A percentile compares a stretch with the other conserved stretches of the same genome.
Evolutionary conservation across 2,113 vertebrate genomes (phyloP).

Genomic region (Tamias sibiricus): DNA sequence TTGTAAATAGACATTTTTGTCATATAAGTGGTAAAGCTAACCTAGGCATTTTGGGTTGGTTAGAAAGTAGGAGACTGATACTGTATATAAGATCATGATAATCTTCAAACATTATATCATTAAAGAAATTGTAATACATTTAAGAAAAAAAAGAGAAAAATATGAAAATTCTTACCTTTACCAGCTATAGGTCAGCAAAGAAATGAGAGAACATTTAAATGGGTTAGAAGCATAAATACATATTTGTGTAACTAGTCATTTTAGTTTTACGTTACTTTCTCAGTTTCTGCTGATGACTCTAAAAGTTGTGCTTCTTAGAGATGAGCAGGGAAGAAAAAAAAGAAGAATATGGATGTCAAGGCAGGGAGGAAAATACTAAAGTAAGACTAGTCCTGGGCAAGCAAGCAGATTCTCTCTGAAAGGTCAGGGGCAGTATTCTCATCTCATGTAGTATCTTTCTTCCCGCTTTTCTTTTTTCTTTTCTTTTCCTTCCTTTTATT

Average conservation of each 20-base stretch:
- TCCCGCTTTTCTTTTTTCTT: fast-evolving
- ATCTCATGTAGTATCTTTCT: not conserved
- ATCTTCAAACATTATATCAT: not conserved
- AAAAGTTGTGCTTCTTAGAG: not conserved
- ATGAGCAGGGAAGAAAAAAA: not conserved
- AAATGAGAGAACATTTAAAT: constrained; percentile 61
- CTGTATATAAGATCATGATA: not conserved
- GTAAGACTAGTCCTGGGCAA: not conserved
- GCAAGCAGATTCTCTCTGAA: not conserved
- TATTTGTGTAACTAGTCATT: not conserved
- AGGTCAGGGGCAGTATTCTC: not conserved
- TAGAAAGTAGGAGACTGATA: not conserved
- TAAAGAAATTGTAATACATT: not conserved
- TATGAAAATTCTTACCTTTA: constrained; percentile 68
- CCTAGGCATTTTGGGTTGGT: not conserved
- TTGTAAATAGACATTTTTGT: not conserved
- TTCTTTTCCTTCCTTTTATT: not conserved
- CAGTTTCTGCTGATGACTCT: not conserved
- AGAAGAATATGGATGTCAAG: not conserved
- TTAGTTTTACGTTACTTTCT: not conserved
- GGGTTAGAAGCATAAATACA: not conserved
- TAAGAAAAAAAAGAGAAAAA: constrained; percentile 13
- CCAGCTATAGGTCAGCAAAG: constrained; percentile 70
- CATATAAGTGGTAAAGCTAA: constrained; percentile 1
- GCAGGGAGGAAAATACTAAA: not conserved